Base-by-base conservation (phyloP, 2,888 invertebrate species). In the Hypsopygia costalis region DNA sequence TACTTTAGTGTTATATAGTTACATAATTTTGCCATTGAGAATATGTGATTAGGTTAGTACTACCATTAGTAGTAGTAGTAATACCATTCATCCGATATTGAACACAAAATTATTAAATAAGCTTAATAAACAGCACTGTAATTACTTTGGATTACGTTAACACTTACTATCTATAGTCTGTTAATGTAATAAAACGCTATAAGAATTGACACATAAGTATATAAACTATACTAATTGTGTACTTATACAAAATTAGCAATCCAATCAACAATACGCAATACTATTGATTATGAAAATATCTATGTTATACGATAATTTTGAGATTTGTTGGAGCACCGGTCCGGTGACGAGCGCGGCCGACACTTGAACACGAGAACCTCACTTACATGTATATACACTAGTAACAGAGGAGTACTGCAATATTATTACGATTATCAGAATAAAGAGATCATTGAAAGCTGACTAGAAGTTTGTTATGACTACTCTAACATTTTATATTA, bases 131-230 rank as follows among this genome's bases (percentile, higher is more conserved):
- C 69, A 75, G 72, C 74, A 77, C 57, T 74, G 77, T 66, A 73
- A 69, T 62, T 63, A 64, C 62, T 59, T 69, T 74, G 73, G 74
- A 74, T 80, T 82, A 85, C 71, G 62, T 79, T 81, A 89, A 89
- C 89, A 89, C 89, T 89, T 89, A 89, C 83, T 80, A 83, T 54
- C 87, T 88, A 89, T 80, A 73, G 61, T 81, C 76, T 78, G 85
- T 86, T 86, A 78, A 80, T 81, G 86, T 87, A 86, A 82, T 89
- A 89, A 89, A 89, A 89, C 68, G 83, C 88, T 89, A 89, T 86
- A 79, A 83, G 89, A 89, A 89, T 89, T 89, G 89, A 89, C 89
- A 89, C 89, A 89, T 88, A 89, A 89, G 89, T 89, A 89, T 89
- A 88, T 89, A 85, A 85, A 89, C 89, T 89, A 89, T 89, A 87